Evolutionary conservation across 2,113 vertebrate genomes (phyloP), one percentile per base, ranked within the genome.

Genomic region (Thryonomys swinderianus): DNA sequence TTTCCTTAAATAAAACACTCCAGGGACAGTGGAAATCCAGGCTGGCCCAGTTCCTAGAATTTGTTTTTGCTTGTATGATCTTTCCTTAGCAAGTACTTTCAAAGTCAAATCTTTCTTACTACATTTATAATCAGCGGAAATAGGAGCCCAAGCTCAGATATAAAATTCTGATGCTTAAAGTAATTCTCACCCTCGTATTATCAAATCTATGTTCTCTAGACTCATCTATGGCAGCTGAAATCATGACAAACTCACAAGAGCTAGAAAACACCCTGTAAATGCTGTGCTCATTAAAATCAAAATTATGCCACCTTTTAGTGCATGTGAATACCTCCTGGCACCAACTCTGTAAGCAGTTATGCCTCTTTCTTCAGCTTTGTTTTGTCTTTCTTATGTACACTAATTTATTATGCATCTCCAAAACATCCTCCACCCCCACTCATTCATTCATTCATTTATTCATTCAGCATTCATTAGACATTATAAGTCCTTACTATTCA

Each of bases 1-100:
- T 48, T 96, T 96, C 85, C n/a, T 97, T 80, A 96, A 71, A 95
- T 96, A 98, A 79, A 71, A 96, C 94, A 91, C 53, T 90, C 95
- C 91, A 91, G 61, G 48, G 16, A 85, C 74, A 57, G 42, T 93
- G 37, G 57, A 96, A 96, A 96, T 96, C 66, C 95, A 82, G 93
- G 3, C 84, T 79, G 82, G 89, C 66, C 89, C 80, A 4, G 13
- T n/a, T 97, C 90, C 94, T 62, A 67, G 81, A 96, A 97, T 90
- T 78, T 86, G 93, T 83, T 96, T 97, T 95, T 96, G 62, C 95
- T 88, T 78, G 27, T 93, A 84, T 90, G 95, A 96, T 97, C 66
- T 59, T 95, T 94, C 78, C 82, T 95, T 74, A 87, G 55, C 23
- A 96, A 85, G 40, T 55, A 78, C 23, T 62, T 96, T 93, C 93